Conservation (phyloP, 2,888 invertebrate genomes). For the Drosophila algonquin region DNA sequence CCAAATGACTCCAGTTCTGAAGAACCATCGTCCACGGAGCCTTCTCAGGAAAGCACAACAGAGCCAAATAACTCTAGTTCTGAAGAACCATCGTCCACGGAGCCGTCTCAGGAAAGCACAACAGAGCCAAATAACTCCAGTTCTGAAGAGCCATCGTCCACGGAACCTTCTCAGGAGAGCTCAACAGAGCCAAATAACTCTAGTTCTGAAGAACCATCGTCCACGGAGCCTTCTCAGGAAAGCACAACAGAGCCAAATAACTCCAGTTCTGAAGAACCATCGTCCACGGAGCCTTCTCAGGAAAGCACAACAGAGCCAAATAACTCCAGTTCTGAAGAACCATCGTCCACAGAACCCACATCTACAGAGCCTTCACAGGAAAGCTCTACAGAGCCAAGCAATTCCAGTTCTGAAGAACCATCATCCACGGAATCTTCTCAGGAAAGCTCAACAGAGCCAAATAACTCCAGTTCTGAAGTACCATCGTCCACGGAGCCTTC, state of each 20-base stretch:
- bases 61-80: not conserved
- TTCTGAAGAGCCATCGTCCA: not conserved
- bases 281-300: not conserved
- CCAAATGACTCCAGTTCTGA: not conserved
- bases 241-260: slow-evolving; percentile 8
- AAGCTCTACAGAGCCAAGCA: not conserved
- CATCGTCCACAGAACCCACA: not conserved
- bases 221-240: not conserved
- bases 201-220: slow-evolving; percentile 2
- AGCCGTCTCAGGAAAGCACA: not conserved
- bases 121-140: not conserved
- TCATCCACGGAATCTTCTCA: not conserved
- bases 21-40: not conserved
- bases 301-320: not conserved
- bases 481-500: not conserved
- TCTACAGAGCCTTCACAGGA: not conserved
- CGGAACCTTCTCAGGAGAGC: not conserved
- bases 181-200: not conserved
- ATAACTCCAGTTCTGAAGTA: slow-evolving; percentile 4
- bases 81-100: not conserved
- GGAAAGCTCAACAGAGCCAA: not conserved
- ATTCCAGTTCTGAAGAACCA: not conserved
- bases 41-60: not conserved
- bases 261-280: not conserved
- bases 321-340: too few relatives aligned